Evolutionary conservation across 2,888 invertebrate species (phyloP).

Genomic region (Marasmarcha lunaedactyla): DNA sequence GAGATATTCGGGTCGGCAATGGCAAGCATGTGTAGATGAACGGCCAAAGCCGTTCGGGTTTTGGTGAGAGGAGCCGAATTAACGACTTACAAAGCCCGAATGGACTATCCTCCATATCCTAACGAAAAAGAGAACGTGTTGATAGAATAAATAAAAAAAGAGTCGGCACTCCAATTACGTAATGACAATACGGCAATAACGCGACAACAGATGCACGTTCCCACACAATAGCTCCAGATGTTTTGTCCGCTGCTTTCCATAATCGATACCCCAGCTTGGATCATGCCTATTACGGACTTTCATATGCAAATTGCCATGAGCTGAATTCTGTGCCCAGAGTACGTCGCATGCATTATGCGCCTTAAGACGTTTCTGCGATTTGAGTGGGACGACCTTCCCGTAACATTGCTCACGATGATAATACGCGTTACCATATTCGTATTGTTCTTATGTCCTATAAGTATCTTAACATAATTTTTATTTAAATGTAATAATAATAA

Average conservation of each 20-base stretch:
- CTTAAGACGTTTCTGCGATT: background rate
- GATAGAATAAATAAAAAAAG: too few species aligned
- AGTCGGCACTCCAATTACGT: too few species aligned
- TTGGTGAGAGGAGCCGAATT: background rate
- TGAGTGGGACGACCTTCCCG: constrained; percentile 1
- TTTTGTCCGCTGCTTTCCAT: constrained; percentile 19
- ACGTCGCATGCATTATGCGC: background rate
- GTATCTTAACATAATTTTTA: too few species aligned
- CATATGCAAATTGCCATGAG: constrained; percentile 30
- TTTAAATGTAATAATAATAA: too few species aligned
- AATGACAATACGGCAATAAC: background rate
- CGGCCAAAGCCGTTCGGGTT: too few species aligned
- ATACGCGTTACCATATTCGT: too few species aligned
- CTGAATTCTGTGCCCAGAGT: constrained; percentile 6
- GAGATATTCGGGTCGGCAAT: background rate
- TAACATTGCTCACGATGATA: background rate
- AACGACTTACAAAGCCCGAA: background rate
- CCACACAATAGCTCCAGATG: constrained; percentile 31
- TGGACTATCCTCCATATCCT: background rate
- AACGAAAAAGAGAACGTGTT: too few species aligned
- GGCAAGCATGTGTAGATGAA: background rate
- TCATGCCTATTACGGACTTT: constrained; percentile 31
- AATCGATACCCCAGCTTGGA: constrained; percentile 27
- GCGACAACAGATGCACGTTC: constrained; percentile 26
- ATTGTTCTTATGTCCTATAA: too few species aligned